Conservation (phyloP, 1,140 invertebrate genomes). For the Aphis craccivora region DNA sequence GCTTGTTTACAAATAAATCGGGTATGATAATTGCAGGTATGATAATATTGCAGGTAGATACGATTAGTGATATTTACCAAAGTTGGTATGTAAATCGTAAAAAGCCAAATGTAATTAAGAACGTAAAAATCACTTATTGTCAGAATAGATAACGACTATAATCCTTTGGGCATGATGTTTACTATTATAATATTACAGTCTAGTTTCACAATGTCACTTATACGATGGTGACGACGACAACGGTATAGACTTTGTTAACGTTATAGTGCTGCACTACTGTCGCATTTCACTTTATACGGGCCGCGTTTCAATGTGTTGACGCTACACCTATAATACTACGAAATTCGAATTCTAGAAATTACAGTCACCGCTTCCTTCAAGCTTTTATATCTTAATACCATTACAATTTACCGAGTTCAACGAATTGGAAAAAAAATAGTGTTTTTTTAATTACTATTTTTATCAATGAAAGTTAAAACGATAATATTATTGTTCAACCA, state of each 20-base stretch:
- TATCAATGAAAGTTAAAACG: not conserved
- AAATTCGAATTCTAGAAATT: not conserved
- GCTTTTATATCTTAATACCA: not conserved
- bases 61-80: not conserved
- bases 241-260: not conserved
- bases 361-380: not conserved
- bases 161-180: not conserved
- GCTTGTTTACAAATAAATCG: not conserved
- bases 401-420: not conserved
- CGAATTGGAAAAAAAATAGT: not conserved
- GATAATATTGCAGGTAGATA: not conserved
- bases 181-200: not conserved
- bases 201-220: not conserved
- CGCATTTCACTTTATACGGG: constrained; percentile 28
- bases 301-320: not conserved
- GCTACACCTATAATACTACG: not conserved
- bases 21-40: not conserved
- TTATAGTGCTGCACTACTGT: not conserved
- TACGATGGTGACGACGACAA: not conserved
- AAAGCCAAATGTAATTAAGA: not conserved
- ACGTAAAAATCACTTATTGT: not conserved
- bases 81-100: not conserved
- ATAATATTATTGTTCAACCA: not conserved
- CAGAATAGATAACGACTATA: not conserved
- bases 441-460: not conserved